These are phyloP conservation scores for Eudyptes chrysolophus DNA, from an alignment of 2,113 vertebrate genomes.

Conservation along the genomic window DNA sequence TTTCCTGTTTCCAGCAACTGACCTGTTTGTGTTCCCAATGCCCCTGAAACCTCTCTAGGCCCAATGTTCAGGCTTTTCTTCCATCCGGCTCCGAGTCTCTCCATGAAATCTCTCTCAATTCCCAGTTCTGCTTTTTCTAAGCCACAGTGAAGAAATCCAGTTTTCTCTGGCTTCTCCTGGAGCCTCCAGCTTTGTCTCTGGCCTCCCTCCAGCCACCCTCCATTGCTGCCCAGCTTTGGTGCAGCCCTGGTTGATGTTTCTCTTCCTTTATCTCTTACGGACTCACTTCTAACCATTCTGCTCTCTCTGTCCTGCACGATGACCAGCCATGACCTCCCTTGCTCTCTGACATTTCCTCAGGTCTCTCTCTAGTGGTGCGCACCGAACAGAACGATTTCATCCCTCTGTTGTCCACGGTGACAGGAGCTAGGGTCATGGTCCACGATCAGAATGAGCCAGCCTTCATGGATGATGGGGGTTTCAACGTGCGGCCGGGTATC, in stretches of 20 bases:
- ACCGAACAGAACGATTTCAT: conserved; percentile 81
- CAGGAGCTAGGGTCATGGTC: conserved; percentile 80
- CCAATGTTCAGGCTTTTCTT: neutral
- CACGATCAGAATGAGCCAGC: conserved; percentile 77
- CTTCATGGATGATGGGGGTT: conserved; percentile 83
- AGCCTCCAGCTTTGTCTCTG: neutral
- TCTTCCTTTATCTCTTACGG: neutral
- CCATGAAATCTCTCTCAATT: neutral
- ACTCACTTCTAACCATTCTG: neutral
- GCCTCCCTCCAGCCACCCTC: neutral
- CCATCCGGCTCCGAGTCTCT: neutral
- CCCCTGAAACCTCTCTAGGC: neutral
- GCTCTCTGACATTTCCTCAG: conserved; percentile 31
- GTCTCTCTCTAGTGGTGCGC: conserved; percentile 78
- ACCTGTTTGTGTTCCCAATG: neutral
- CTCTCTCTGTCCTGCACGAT: accelerated
- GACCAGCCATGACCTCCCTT: neutral
- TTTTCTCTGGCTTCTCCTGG: neutral
- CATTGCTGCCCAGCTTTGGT: neutral
- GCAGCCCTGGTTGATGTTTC: neutral
- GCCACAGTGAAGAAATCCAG: neutral
- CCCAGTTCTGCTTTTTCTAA: neutral
- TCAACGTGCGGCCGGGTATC: conserved; percentile 77
- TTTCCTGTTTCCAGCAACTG: neutral
- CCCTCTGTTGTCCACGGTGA: conserved; percentile 79